Percentiles rank a stretch among this genome's conserved stretches.
These are phyloP conservation scores for Lasaia peninsularis DNA, from an alignment of 1,140 invertebrate species.

Conservation along the genomic window DNA sequence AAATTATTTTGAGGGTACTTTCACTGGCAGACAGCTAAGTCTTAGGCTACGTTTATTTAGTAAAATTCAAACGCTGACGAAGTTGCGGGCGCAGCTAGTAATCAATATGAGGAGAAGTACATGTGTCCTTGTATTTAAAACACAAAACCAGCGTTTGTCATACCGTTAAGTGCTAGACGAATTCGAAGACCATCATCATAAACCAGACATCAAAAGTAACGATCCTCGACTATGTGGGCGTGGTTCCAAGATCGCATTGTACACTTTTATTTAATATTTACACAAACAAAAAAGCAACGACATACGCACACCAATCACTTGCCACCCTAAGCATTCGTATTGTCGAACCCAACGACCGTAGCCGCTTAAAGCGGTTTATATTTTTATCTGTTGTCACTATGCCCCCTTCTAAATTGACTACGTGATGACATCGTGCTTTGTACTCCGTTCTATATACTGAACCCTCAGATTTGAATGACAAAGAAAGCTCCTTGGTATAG, in stretches of 20 bases:
- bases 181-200: background rate
- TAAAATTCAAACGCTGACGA: too few species aligned
- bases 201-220: background rate
- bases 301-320: constrained; percentile 33
- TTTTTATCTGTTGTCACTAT: constrained; percentile 60
- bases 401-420: constrained; percentile 42
- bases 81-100: too few species aligned
- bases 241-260: constrained; percentile 15
- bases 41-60: too few species aligned
- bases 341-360: constrained; percentile 56
- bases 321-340: constrained; percentile 48
- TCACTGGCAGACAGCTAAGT: too few species aligned
- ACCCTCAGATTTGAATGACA: constrained; percentile 46
- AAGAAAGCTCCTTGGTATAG: constrained; percentile 35
- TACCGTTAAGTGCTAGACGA: too few species aligned
- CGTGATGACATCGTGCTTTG: constrained; percentile 32
- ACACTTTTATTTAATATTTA: constrained; percentile 1
- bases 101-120: too few species aligned
- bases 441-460: constrained; percentile 24
- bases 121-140: too few species aligned
- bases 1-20: too few species aligned
- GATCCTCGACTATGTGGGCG: constrained; percentile 10
- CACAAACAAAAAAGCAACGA: constrained; percentile 1
- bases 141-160: too few species aligned
- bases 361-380: constrained; percentile 66